phyloP scores from a whole-genome alignment of 2,113 vertebrate species.

The Ochotona curzoniae region DNA sequence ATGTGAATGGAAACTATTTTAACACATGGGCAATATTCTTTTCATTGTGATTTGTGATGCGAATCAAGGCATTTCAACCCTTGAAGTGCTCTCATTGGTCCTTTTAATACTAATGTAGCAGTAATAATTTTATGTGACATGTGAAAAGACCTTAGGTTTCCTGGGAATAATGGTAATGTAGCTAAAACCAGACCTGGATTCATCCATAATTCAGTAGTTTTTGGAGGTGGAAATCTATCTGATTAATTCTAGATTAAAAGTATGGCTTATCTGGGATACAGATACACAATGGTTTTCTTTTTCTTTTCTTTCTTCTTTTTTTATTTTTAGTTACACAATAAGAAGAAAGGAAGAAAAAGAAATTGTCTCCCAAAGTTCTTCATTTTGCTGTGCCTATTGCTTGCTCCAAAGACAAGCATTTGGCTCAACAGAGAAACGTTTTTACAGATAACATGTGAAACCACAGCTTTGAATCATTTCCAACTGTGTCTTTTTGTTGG shows the following conservation, averaged over 20 bases:
- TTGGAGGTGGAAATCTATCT: constrained; percentile 74
- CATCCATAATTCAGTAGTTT: constrained; percentile 76
- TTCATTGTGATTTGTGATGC: constrained; percentile 71
- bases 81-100: constrained; percentile 67
- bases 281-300: constrained; percentile 60
- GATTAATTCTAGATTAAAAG: constrained; percentile 75
- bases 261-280: constrained; percentile 67
- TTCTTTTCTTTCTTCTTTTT: constrained; percentile 25
- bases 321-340: constrained; percentile 54
- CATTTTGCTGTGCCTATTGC: constrained; percentile 76
- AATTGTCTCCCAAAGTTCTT: constrained; percentile 75
- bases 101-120: constrained; percentile 77
- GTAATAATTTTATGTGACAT: constrained; percentile 76
- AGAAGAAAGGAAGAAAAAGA: constrained; percentile 60
- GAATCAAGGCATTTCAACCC: constrained; percentile 70
- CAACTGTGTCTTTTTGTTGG: constrained; percentile 92
- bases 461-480: constrained; percentile 86
- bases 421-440: constrained; percentile 83
- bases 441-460: constrained; percentile 88
- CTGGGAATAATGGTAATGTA: constrained; percentile 71
- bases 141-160: constrained; percentile 67
- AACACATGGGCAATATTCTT: constrained; percentile 67
- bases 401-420: constrained; percentile 84
- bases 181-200: constrained; percentile 71
- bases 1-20: constrained; percentile 68